A percentile compares a stretch with the other conserved stretches of the same genome.
These are phyloP conservation scores for Sycobia sp. DNA, from an alignment of 1,140 invertebrate species.

Conservation along the genomic window DNA sequence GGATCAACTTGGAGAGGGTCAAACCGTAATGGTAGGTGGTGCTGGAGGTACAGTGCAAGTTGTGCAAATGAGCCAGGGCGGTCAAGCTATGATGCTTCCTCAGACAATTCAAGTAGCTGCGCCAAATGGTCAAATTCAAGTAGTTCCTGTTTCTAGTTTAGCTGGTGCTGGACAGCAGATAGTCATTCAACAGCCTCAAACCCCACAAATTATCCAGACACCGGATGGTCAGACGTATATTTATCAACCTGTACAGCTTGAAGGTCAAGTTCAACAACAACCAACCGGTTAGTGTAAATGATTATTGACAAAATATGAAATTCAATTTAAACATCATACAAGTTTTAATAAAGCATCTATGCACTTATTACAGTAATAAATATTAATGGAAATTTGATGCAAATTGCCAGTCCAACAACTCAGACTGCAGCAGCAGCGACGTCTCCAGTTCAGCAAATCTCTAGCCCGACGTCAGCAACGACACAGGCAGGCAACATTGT, in stretches of 20 bases:
- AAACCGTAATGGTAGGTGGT: constrained; percentile 58
- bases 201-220: constrained; percentile 85
- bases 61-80: constrained; percentile 61
- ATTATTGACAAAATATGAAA: too few relatives aligned
- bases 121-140: constrained; percentile 70
- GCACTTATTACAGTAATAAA: constrained; percentile 69
- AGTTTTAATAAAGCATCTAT: constrained; percentile 13
- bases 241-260: constrained; percentile 79
- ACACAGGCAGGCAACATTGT: constrained; percentile 74
- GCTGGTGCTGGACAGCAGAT: constrained; percentile 65
- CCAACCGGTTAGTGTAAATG: constrained; percentile 63
- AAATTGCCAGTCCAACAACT: constrained; percentile 64
- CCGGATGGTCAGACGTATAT: constrained; percentile 92
- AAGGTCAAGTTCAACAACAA: constrained; percentile 66
- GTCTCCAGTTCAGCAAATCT: constrained; percentile 59
- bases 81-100: constrained; percentile 62
- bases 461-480: constrained; percentile 66
- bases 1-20: constrained; percentile 60
- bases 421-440: constrained; percentile 60
- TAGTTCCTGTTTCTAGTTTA: constrained; percentile 67
- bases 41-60: constrained; percentile 60
- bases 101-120: constrained; percentile 70
- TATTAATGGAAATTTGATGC: constrained; percentile 75
- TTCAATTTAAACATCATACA: not conserved
- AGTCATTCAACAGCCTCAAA: constrained; percentile 68